Evolutionary conservation across 2,113 vertebrate genomes (phyloP), one percentile per base, ranked within the genome.

Genomic region (Dipodomys stephensi): DNA sequence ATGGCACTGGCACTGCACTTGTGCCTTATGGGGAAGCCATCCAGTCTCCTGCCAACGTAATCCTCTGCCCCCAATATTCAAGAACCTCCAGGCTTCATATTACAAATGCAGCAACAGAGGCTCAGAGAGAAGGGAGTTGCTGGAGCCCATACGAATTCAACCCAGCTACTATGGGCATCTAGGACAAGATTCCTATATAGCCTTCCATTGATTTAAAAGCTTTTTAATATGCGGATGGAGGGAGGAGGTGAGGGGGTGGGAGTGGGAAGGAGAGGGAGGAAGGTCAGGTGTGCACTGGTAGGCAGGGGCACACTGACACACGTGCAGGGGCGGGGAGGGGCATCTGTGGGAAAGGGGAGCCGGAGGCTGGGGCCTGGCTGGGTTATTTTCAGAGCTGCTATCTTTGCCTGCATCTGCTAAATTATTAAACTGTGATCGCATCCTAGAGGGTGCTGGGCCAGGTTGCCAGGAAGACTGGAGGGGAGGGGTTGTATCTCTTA

Each of bases 331-430:
- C 64, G 30, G 28, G 83, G 44, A 35, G 60, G 68, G 23, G n/a
- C 44, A 27, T 79, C 60, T 87, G 73, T 7, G 69, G 71, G 81
- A 77, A 92, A 94, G 83, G 82, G 73, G 91, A 96, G 93, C 44
- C 90, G 87, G 74, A 87, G 85, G 96, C 92, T 76, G 90, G 71
- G 74, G 27, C 94, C 84, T 44, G 65, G 81, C n/a, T 73, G 82
- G 76, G 83, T 96, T 97, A 97, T 97, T 97, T 97, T 97, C 94
- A 97, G 97, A 97, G 80, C 68, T 96, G 95, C 96, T 97, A 97
- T 96, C 93, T 97, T 97, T 96, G 92, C 92, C 95, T 93, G 93
- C 96, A 96, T 95, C 97, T 95, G 95, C 92, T 97, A 88, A 97
- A 96, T 97, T 96, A 97, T 97, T 97, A 96, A 97, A 95, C 82